A percentile compares a stretch with the other conserved stretches of the same genome.
phyloP scores from a whole-genome alignment of 1,140 invertebrate genomes.

The Zaprionus davidi region DNA sequence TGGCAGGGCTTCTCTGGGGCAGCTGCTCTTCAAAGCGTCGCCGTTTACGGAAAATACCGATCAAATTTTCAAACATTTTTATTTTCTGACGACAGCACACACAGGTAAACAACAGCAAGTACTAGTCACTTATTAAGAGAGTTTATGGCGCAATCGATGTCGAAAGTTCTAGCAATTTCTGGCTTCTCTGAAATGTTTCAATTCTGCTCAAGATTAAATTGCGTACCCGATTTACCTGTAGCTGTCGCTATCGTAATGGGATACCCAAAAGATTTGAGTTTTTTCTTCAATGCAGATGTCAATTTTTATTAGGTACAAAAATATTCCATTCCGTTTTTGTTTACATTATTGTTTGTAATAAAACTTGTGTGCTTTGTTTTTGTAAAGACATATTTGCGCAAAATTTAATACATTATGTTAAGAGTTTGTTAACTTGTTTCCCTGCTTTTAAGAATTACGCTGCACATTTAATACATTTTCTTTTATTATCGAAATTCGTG shows the following conservation, averaged over 20 bases:
- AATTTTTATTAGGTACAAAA: slow-evolving; percentile 20
- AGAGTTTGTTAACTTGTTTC: slow-evolving; percentile 9
- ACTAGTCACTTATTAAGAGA: slow-evolving; percentile 14
- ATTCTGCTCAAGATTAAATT: slow-evolving; percentile 5
- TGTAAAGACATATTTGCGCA: slow-evolving; percentile 29
- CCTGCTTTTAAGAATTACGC: neutral
- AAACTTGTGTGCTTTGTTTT: slow-evolving; percentile 32
- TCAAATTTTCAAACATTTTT: slow-evolving; percentile 74
- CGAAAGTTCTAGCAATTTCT: slow-evolving; percentile 54
- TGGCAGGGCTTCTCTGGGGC: slow-evolving; percentile 5
- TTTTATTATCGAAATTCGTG: slow-evolving; percentile 35
- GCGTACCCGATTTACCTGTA: slow-evolving; percentile 37
- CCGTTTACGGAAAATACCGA: slow-evolving; percentile 76
- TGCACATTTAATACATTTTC: slow-evolving; percentile 26
- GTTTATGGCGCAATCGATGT: slow-evolving; percentile 10
- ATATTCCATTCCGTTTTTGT: slow-evolving; percentile 15
- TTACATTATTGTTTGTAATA: slow-evolving; percentile 27
- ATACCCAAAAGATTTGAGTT: neutral
- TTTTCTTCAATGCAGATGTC: slow-evolving; percentile 2
- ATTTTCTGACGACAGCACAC: slow-evolving; percentile 9
- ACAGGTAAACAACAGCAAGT: slow-evolving; percentile 30
- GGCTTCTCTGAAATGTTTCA: slow-evolving; percentile 18
- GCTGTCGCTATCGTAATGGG: slow-evolving; percentile 12
- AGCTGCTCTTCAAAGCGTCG: slow-evolving; percentile 55
- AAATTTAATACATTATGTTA: neutral